Conservation (phyloP, 2,888 invertebrate species). For the Tachystola acroxantha region DNA sequence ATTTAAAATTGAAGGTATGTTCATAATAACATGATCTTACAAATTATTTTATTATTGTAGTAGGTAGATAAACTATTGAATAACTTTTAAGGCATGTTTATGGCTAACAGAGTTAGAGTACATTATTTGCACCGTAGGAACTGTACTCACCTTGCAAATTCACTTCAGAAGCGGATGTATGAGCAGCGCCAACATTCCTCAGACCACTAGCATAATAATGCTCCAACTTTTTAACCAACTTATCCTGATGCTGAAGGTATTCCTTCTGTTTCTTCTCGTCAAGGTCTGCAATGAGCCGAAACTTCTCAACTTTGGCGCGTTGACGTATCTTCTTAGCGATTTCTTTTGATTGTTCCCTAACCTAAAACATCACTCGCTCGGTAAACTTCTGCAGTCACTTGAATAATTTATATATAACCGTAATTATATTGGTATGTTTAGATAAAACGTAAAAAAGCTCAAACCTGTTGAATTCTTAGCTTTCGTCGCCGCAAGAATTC, state of each 20-base stretch:
- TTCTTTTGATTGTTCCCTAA: conserved; percentile 73
- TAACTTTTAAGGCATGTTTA: too few species aligned
- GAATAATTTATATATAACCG: conserved; percentile 12
- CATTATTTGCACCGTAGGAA: too few species aligned
- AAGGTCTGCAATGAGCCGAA: conserved; percentile 44
- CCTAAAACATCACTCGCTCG: conserved; percentile 43
- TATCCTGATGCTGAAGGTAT: conserved; percentile 55
- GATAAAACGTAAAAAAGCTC: conserved; percentile 20
- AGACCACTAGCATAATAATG: conserved; percentile 50
- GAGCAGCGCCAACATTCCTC: conserved; percentile 53
- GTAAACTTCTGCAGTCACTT: conserved; percentile 17
- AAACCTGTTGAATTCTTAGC: conserved; percentile 70
- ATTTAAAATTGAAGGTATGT: too few species aligned
- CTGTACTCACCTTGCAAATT: conserved; percentile 36
- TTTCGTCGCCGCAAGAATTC: conserved; percentile 66
- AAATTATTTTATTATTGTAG: too few species aligned
- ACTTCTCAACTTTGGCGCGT: conserved; percentile 60
- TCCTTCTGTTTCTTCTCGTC: conserved; percentile 53
- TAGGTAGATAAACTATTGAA: too few species aligned
- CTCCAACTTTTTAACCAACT: conserved; percentile 56
- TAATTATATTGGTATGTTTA: conserved; percentile 6
- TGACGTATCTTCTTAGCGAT: conserved; percentile 68
- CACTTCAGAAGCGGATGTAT: conserved; percentile 45
- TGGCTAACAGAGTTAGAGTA: too few species aligned
- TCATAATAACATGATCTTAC: too few species aligned